Evolutionary conservation across 2,113 vertebrate species (phyloP).

Genomic region (Cygnus atratus): DNA sequence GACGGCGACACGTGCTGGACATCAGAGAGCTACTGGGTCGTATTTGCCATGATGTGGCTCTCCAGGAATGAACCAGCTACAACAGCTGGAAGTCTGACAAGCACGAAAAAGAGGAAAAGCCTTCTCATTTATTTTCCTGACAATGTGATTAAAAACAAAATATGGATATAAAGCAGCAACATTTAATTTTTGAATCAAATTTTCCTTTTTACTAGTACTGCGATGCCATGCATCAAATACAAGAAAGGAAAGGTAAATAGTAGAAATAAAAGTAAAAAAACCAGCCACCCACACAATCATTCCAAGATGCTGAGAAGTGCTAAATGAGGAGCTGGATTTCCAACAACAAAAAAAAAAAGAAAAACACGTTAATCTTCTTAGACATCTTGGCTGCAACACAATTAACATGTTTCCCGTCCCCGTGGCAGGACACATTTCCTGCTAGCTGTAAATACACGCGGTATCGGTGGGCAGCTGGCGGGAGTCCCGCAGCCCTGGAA

Average conservation of each 20-base stretch:
- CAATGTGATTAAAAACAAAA: neutral
- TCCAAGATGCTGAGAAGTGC: slow-evolving; percentile 3
- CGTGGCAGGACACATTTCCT: slow-evolving; percentile 4
- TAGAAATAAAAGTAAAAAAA: neutral
- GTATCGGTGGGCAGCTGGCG: slow-evolving; percentile 40
- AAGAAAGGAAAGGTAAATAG: slow-evolving; percentile 39
- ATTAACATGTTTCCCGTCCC: slow-evolving; percentile 36
- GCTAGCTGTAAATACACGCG: neutral
- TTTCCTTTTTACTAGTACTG: neutral
- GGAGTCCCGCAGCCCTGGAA: neutral
- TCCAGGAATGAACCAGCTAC: neutral
- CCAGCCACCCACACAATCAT: slow-evolving; percentile 10
- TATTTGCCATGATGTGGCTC: neutral
- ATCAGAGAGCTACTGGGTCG: neutral
- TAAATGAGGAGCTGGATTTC: slow-evolving; percentile 34
- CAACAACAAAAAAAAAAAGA: neutral
- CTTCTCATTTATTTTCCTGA: neutral
- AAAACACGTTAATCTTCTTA: slow-evolving; percentile 27
- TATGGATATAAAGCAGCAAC: neutral
- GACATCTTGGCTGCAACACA: slow-evolving; percentile 40
- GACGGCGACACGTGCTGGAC: fast-evolving
- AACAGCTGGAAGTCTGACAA: neutral
- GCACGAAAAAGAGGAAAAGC: neutral
- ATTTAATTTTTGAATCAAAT: neutral
- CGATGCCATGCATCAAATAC: neutral